Conservation (phyloP, 1,140 invertebrate species). For the Trichoplusia ni region DNA sequence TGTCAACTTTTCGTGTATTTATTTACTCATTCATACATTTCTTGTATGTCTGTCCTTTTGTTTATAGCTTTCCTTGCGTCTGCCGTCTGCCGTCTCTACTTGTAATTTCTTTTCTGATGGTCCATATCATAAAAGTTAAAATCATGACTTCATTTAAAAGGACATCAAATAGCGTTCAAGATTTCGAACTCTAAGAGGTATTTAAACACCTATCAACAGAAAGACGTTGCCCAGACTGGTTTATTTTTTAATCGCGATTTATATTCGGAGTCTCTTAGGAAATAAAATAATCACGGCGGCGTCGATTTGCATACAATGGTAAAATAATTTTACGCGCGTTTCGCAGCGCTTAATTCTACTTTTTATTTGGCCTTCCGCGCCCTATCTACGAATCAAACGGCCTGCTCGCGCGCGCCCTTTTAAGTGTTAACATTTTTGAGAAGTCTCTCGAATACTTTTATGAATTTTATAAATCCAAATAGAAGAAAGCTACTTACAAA, state of each 20-base stretch:
- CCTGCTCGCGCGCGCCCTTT: constrained; percentile 60
- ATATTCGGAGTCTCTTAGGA: constrained; percentile 77
- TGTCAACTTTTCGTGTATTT: constrained; percentile 53
- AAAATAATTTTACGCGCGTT: constrained; percentile 82
- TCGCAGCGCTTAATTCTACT: constrained; percentile 79
- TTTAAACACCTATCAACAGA: constrained; percentile 63
- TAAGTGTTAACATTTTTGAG: constrained; percentile 75
- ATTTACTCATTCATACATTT: constrained; percentile 56
- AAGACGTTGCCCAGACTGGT: constrained; percentile 56
- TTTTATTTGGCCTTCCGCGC: constrained; percentile 76
- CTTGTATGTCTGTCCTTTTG: constrained; percentile 42
- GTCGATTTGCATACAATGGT: constrained; percentile 81
- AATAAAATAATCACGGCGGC: constrained; percentile 80
- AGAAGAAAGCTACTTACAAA: neutral
- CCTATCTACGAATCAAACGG: constrained; percentile 80
- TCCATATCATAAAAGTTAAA: constrained; percentile 36
- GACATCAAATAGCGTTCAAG: constrained; percentile 19
- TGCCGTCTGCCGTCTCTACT: constrained; percentile 19
- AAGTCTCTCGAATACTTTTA: constrained; percentile 28
- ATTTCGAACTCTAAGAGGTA: constrained; percentile 42
- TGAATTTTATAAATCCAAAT: constrained; percentile 19
- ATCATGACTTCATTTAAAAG: constrained; percentile 12
- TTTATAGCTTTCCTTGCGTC: constrained; percentile 36
- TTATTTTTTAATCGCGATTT: constrained; percentile 78
- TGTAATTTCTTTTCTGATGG: constrained; percentile 23